Base-by-base conservation (phyloP, 2,797 vertebrate species). In the Spinus olivaceus region DNA sequence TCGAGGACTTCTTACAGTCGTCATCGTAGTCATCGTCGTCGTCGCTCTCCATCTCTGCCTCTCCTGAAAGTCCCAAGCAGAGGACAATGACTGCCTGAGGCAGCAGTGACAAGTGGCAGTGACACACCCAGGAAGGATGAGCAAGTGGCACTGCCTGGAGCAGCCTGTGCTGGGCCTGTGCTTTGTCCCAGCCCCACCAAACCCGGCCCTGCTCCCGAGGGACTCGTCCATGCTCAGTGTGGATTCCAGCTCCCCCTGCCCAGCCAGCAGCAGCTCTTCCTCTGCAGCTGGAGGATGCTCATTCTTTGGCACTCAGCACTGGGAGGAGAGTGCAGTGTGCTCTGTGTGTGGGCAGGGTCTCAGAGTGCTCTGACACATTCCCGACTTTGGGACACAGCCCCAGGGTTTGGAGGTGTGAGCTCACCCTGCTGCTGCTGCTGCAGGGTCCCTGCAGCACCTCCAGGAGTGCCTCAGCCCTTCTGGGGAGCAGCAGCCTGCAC, bases 1-100 rank as follows among this genome's bases (percentile, higher is more conserved):
- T 99, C 14, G 98, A 99, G 69, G 99, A 99, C 93, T 99, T 99
- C 97, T 99, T 99, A 98, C 98, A 99, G 94, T 99, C 99, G 35
- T 99, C 99, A 13, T 99, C 99, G 0, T 99, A 98, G 6, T 99
- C 99, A 3, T 99, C 99, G 2, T 99, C 99, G 5, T 99, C 98
- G 15, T 99, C 99, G 10, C 99, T 99, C 69, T 99, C 99, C 1
- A 99, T 98, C 20, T 99, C 99, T 50, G 98, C 98, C 93, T 99
- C 99, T 51, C 99, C 99, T 99, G 97, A 59, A 96, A 97, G 93
- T 87, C 96, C 89, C 66, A 97, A 96, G 74, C 57, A 95, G 25
- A 97, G 53, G 56, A 56, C 16, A 76, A 81, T 72, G 94, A 83
- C 6, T 64, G 70, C 57, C 42, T 41, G 83, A 92, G 79, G 71